Percentiles rank a stretch among this genome's conserved stretches.
phyloP scores from a whole-genome alignment of 2,888 invertebrate genomes.

The Theodoxus fluviatilis region DNA sequence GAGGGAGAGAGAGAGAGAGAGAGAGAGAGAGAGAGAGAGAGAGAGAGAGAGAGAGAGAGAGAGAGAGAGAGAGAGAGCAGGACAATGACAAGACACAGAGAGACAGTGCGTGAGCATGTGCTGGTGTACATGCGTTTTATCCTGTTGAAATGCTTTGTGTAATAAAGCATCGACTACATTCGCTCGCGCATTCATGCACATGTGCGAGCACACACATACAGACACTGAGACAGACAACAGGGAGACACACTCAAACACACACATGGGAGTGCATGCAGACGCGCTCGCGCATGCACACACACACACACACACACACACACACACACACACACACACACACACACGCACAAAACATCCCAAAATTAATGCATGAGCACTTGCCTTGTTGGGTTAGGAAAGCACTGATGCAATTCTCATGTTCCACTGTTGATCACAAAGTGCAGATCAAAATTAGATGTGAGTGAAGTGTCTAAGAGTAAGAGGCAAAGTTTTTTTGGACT shows the following conservation, averaged over 20 bases:
- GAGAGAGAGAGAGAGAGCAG: slow-evolving; percentile 21
- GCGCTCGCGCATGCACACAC: slow-evolving; percentile 9
- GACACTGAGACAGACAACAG: no score
- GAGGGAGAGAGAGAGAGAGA: slow-evolving; percentile 20
- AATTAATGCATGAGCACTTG: not conserved
- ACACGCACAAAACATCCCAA: not conserved
- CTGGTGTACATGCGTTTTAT: not conserved
- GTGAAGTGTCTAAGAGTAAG: no score
- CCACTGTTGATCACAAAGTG: no score
- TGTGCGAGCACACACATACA: no score
- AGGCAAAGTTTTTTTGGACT: no score
- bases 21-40: slow-evolving; percentile 7
- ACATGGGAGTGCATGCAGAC: not conserved
- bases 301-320: not conserved
- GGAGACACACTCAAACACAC: no score
- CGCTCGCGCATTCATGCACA: no score
- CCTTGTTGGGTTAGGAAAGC: no score
- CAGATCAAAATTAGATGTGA: no score
- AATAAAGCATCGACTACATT: no score
- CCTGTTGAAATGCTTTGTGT: no score
- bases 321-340: slow-evolving; percentile 15
- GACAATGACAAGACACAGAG: not conserved
- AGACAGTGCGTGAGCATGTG: slow-evolving; percentile 5
- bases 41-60: slow-evolving; percentile 20
- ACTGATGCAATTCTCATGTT: no score